Percentiles rank a stretch among this genome's conserved stretches.
phyloP scores from a whole-genome alignment of 2,113 vertebrate genomes.

The Lichenostomus cassidix region DNA sequence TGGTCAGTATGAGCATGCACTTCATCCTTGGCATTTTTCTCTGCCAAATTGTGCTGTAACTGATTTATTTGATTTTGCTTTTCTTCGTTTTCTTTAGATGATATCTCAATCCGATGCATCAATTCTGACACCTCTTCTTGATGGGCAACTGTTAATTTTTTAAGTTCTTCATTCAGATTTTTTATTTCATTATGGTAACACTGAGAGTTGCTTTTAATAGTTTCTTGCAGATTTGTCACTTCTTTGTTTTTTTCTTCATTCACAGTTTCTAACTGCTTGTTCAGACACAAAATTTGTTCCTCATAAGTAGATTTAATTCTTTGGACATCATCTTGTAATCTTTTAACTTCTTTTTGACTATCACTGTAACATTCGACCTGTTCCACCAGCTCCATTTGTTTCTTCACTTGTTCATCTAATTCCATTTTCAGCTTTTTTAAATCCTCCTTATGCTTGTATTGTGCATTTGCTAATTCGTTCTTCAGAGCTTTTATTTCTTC shows the following conservation, averaged over 20 bases:
- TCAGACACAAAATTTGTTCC: constrained; percentile 75
- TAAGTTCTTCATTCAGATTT: constrained; percentile 80
- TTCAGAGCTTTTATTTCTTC: constrained; percentile 79
- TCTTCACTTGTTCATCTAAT: constrained; percentile 75
- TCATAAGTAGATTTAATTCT: constrained; percentile 71
- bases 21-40: constrained; percentile 74
- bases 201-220: constrained; percentile 75
- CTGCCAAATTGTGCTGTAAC: constrained; percentile 76
- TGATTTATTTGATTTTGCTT: constrained; percentile 79
- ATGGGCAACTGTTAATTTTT: constrained; percentile 73
- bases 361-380: constrained; percentile 67
- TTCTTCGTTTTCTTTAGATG: constrained; percentile 75
- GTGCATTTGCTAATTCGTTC: constrained; percentile 68
- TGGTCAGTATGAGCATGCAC: constrained; percentile 70
- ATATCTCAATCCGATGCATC: constrained; percentile 73
- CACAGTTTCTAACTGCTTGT: constrained; percentile 74
- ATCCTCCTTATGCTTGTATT: constrained; percentile 78
- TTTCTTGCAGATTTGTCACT: constrained; percentile 74
- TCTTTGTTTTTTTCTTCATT: constrained; percentile 72
- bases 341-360: constrained; percentile 60
- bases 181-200: constrained; percentile 80
- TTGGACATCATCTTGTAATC: constrained; percentile 71
- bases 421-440: constrained; percentile 75
- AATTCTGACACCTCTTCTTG: constrained; percentile 83
- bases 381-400: constrained; percentile 64